Evolutionary conservation across 2,113 vertebrate genomes (phyloP).

Genomic region (Micronisus gabar): DNA sequence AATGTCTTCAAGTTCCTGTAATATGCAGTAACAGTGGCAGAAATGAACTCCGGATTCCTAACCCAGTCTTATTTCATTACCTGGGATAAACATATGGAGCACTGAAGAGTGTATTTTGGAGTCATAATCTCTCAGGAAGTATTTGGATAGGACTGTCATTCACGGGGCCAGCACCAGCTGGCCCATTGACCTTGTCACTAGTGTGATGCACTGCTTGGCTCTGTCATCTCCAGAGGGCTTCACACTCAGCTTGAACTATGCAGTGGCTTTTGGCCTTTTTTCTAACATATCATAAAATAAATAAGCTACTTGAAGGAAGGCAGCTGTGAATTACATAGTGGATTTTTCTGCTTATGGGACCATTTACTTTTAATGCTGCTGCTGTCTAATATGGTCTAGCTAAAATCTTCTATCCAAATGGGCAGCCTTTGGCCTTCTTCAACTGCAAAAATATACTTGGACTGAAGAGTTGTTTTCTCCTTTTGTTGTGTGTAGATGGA

Average conservation of each 20-base stretch:
- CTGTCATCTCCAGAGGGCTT: neutral
- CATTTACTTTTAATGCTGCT: neutral
- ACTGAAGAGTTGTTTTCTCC: neutral
- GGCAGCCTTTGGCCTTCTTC: neutral
- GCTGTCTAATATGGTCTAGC: neutral
- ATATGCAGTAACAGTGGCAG: neutral
- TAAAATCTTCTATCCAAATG: neutral
- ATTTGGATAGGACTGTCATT: neutral
- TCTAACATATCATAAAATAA: neutral
- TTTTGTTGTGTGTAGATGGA: neutral
- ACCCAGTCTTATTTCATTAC: neutral
- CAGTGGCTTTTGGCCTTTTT: neutral
- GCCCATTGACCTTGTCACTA: rapidly evolving
- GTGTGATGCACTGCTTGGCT: neutral
- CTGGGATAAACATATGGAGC: neutral
- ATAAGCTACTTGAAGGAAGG: neutral
- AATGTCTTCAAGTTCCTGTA: neutral
- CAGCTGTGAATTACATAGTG: neutral
- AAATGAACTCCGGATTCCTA: neutral
- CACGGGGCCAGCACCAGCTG: neutral
- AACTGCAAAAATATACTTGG: neutral
- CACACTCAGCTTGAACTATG: neutral
- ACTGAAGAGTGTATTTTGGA: neutral
- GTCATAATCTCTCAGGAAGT: neutral
- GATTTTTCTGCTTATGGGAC: neutral